Base-by-base conservation (phyloP, 2,113 vertebrate genomes). In the Cephalopholis sonnerati region DNA sequence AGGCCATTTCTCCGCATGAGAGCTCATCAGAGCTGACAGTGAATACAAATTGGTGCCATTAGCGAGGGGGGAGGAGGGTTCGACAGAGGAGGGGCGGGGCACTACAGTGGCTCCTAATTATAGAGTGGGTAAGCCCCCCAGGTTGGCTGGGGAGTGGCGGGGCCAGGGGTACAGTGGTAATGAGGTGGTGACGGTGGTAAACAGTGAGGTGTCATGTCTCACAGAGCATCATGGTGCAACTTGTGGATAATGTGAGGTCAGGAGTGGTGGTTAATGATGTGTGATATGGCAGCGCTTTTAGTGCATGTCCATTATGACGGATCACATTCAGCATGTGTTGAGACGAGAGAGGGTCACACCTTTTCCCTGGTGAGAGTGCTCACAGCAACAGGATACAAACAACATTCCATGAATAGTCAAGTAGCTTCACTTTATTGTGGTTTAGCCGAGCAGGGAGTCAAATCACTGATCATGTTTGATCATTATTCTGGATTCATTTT, bases 11-110 rank as follows among this genome's bases (percentile, higher is more conserved):
- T 92, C 83, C 48, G 84, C 91, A 87, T 94, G 91, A 94, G 85
- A 92, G 92, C 88, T 90, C 90, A 93, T 92, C 91, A 79, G 85
- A 90, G 87, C 90, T 94, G 92, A 95, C 91, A 94, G 87, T 88
- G 89, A 92, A 93, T 93, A 94, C 93, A 95, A 94, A 94, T 93
- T 93, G 92, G 71, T 94, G 85, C 90, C 91, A 92, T 94, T 95
- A 93, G 90, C 24, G 10, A 74, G 50, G 70, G 69, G 68, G 71
- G 77, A 57, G 69, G 73, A 79, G 25, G 59, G 55, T 59, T 27
- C 54, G 66, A 55, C 41, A 70, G 64, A 61, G 68, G 74, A 63
- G 77, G 77, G 79, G 51, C 10, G 62, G 79, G 76, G 81, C 68
- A 32, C 15, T 72, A 77, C 75, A 78, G 85, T 73, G 84, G 72